Percentiles rank a stretch among this genome's conserved stretches.
Conservation (phyloP, 2,888 invertebrate genomes). For the Epirrita christyi region DNA sequence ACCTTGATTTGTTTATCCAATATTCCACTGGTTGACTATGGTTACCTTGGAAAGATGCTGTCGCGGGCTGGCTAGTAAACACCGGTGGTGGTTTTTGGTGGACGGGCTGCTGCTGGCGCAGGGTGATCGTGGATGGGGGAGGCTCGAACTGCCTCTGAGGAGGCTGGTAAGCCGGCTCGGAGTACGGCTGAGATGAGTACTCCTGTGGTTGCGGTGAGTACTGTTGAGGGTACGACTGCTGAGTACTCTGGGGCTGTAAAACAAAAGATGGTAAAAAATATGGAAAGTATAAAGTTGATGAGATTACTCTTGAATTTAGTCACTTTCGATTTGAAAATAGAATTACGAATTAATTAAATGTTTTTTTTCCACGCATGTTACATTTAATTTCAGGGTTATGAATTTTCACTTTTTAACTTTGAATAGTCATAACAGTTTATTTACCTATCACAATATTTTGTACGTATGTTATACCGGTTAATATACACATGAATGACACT, state of each 20-base stretch:
- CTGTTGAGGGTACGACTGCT: slow-evolving; percentile 48
- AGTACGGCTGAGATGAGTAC: slow-evolving; percentile 56
- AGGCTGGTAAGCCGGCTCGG: slow-evolving; percentile 83
- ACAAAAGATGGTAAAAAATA: neutral
- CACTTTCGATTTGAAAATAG: slow-evolving; percentile 2
- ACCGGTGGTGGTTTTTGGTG: slow-evolving; percentile 91
- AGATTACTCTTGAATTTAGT: slow-evolving; percentile 8
- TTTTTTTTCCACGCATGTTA: too few relatives aligned
- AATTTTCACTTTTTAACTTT: too few relatives aligned
- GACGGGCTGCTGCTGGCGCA: slow-evolving; percentile 90
- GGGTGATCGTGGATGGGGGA: slow-evolving; percentile 88
- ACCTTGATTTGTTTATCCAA: too few relatives aligned
- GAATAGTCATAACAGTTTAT: too few relatives aligned
- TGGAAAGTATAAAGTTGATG: neutral
- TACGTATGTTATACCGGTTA: too few relatives aligned
- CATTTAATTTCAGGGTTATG: too few relatives aligned
- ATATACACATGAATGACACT: too few relatives aligned
- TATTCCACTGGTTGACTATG: too few relatives aligned
- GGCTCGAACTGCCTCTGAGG: slow-evolving; percentile 85
- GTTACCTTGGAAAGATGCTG: slow-evolving; percentile 88
- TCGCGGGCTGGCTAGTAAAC: slow-evolving; percentile 92
- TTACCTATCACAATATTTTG: too few relatives aligned
- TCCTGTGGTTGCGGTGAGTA: slow-evolving; percentile 50
- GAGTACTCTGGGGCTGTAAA: slow-evolving; percentile 35
- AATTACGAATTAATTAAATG: too few relatives aligned